Evolutionary conservation across 1,140 invertebrate species (phyloP).

Genomic region (Whitmania pigra): DNA sequence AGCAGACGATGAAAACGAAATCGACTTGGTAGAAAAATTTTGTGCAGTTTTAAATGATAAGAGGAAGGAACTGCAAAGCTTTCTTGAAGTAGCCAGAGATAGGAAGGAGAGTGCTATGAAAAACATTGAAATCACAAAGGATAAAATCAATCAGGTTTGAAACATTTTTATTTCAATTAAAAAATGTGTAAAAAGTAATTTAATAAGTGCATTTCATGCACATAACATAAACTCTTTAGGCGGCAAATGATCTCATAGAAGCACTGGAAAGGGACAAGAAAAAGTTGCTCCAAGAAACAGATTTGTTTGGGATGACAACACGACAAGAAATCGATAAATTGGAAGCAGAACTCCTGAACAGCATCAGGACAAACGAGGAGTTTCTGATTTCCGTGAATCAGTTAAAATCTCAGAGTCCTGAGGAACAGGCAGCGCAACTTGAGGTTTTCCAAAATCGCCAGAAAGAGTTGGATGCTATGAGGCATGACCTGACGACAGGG

Average conservation of each 20-base stretch:
- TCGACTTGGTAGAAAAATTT: too few species aligned
- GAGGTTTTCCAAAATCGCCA: not conserved
- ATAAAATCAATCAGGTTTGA: too few species aligned
- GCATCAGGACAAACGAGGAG: not conserved
- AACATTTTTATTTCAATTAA: too few species aligned
- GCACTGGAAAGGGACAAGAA: not conserved
- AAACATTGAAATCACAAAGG: too few species aligned
- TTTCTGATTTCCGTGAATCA: not conserved
- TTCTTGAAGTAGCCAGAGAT: too few species aligned
- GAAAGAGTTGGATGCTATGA: constrained; percentile 12
- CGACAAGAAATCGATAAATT: constrained; percentile 1
- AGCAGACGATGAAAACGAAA: too few species aligned
- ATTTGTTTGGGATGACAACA: not conserved
- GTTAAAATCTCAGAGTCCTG: not conserved
- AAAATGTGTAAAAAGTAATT: too few species aligned
- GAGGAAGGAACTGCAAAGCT: too few species aligned
- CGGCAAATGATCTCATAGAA: not conserved
- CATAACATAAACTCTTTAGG: not conserved
- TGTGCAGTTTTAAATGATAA: too few species aligned
- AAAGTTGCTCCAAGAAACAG: constrained; percentile 1
- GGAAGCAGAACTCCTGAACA: not conserved
- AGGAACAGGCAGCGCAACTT: not conserved
- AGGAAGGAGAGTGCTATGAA: too few species aligned
- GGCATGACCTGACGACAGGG: constrained; percentile 5
- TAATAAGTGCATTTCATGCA: not conserved